These are phyloP conservation scores for Leptatherina wallacei DNA, from an alignment of 2,797 vertebrate genomes.

Conservation along the genomic window DNA sequence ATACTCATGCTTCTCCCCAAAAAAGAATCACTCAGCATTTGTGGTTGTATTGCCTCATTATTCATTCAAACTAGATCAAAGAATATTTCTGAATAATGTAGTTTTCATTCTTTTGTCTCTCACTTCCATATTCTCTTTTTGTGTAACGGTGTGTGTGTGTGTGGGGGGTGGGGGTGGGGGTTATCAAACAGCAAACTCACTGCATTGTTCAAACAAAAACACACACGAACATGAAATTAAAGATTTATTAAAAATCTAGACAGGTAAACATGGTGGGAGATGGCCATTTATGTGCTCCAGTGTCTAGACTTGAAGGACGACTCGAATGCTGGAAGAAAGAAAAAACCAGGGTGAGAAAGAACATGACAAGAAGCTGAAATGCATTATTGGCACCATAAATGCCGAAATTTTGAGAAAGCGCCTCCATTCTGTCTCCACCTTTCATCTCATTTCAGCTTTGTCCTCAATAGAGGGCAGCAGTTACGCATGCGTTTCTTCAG, in stretches of 20 bases:
- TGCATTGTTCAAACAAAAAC: slow-evolving; percentile 50
- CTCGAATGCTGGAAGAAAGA: slow-evolving; percentile 47
- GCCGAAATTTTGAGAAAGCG: neutral
- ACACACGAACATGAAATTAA: slow-evolving; percentile 32
- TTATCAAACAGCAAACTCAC: slow-evolving; percentile 54
- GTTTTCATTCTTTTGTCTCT: slow-evolving; percentile 37
- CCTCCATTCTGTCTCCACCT: neutral
- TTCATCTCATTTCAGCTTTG: neutral
- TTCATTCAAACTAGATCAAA: slow-evolving; percentile 63
- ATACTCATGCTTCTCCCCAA: neutral
- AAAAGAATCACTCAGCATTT: slow-evolving; percentile 13
- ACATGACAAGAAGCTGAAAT: neutral
- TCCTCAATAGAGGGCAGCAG: slow-evolving; percentile 5
- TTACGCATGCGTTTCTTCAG: neutral
- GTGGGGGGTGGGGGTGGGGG: neutral
- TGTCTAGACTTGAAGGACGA: slow-evolving; percentile 56
- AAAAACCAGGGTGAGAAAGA: slow-evolving; percentile 1
- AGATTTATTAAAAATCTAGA: slow-evolving; percentile 57
- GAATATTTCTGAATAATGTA: slow-evolving; percentile 54
- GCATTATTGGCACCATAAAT: neutral
- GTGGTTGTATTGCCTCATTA: slow-evolving; percentile 32
- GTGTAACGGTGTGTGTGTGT: too few relatives aligned
- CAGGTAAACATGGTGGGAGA: slow-evolving; percentile 8
- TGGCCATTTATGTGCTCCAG: neutral
- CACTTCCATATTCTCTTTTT: slow-evolving; percentile 18